phyloP scores from a whole-genome alignment of 1,140 invertebrate species.

The Fopius arisanus region DNA sequence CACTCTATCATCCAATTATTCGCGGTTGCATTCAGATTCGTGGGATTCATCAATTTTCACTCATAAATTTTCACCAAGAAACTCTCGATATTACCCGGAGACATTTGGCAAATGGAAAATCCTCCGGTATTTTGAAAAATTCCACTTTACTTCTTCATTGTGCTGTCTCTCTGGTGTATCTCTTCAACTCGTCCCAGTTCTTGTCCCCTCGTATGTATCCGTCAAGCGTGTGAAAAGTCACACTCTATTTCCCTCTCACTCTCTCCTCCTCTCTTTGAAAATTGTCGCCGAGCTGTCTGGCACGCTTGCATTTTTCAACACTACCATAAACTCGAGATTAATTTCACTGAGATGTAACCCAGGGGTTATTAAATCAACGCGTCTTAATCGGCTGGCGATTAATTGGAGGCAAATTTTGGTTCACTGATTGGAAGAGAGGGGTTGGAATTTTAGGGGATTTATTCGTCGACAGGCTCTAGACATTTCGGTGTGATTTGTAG shows the following conservation, averaged over 20 bases:
- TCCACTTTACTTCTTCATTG: neutral
- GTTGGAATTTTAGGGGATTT: neutral
- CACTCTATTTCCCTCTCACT: neutral
- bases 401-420: too few species aligned
- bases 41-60: too few species aligned
- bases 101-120: too few species aligned
- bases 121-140: too few species aligned
- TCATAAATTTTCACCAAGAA: too few species aligned
- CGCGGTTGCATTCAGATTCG: too few species aligned
- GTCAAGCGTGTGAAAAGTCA: neutral
- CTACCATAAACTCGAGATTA: neutral
- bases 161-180: neutral
- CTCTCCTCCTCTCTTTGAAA: neutral
- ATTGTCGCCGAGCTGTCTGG: conserved; percentile 13
- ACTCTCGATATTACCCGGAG: too few species aligned
- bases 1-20: too few species aligned
- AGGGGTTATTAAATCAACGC: neutral
- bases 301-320: neutral
- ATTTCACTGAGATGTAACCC: neutral
- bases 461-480: neutral
- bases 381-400: neutral
- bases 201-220: neutral
- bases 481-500: neutral
- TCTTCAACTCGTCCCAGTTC: neutral
- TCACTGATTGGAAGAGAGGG: too few species aligned